Percentiles rank a stretch among this genome's conserved stretches.
Evolutionary conservation across 2,888 invertebrate species (phyloP).

Genomic region (Papilio elwesi): DNA sequence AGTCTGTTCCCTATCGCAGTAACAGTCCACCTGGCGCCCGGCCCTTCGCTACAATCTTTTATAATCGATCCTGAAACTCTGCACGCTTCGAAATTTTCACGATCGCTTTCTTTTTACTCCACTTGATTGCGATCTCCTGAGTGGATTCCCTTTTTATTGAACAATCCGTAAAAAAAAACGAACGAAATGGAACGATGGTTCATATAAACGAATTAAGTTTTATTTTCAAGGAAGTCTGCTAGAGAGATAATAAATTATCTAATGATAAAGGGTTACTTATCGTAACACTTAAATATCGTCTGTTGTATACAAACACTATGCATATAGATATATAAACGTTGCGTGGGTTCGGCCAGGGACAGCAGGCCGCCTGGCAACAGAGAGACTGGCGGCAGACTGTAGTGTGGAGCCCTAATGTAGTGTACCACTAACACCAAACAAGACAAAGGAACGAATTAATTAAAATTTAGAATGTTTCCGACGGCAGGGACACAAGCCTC

Average conservation of each 20-base stretch:
- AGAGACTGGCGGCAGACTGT: no score
- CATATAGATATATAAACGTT: no score
- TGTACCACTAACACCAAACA: no score
- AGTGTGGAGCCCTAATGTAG: no score
- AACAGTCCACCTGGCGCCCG: slow-evolving; percentile 12
- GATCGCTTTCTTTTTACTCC: slow-evolving; percentile 31
- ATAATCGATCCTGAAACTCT: slow-evolving; percentile 10
- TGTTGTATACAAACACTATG: no score
- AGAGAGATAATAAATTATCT: neutral
- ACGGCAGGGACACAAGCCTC: no score
- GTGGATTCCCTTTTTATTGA: slow-evolving; percentile 31
- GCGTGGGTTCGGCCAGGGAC: no score
- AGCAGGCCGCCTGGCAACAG: no score
- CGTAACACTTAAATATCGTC: no score
- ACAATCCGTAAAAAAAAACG: slow-evolving; percentile 20
- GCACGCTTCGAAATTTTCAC: slow-evolving; percentile 30
- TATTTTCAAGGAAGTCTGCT: slow-evolving; percentile 3
- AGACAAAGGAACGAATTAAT: no score
- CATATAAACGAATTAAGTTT: slow-evolving; percentile 16
- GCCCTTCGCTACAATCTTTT: slow-evolving; percentile 24
- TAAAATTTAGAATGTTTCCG: no score
- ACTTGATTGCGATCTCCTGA: slow-evolving; percentile 35
- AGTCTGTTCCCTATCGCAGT: neutral
- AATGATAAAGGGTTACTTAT: no score
- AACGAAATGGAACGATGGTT: neutral